Percentiles rank a stretch among this genome's conserved stretches.
These are phyloP conservation scores for Rambutsinella grinnellia DNA, from an alignment of 2,888 invertebrate species.

Conservation along the genomic window DNA sequence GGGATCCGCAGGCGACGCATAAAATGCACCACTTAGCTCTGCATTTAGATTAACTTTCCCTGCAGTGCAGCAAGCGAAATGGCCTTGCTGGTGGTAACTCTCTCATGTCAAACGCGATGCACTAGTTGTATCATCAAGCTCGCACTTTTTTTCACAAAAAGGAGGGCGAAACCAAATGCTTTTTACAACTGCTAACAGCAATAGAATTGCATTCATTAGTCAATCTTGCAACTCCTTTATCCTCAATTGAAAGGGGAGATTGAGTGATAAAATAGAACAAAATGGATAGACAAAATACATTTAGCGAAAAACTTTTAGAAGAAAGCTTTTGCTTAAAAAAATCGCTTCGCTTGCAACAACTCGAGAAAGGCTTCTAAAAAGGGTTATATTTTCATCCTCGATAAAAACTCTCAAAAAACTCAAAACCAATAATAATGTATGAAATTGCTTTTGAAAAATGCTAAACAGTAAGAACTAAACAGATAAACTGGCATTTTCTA, in stretches of 20 bases:
- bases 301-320: conserved; percentile 7
- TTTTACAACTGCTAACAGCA: not conserved
- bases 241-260: conserved; percentile 11
- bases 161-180: no score
- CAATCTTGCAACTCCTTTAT: not conserved
- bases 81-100: not conserved
- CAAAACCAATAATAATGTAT: not conserved
- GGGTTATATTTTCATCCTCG: conserved; percentile 17
- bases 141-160: conserved; percentile 3
- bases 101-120: conserved; percentile 2
- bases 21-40: conserved; percentile 26
- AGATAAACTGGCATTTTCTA: not conserved
- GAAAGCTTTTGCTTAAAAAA: not conserved
- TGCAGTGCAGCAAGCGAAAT: not conserved
- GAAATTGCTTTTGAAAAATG: not conserved
- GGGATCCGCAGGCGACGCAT: conserved; percentile 1
- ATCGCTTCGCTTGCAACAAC: not conserved
- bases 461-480: not conserved
- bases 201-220: conserved; percentile 20
- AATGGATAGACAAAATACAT: conserved; percentile 13
- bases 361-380: conserved; percentile 1
- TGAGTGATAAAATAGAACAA: conserved; percentile 42
- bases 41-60: conserved; percentile 31
- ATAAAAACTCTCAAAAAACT: not conserved
- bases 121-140: no score